These are phyloP conservation scores for Macrotus californicus DNA, from an alignment of 2,113 vertebrate species.

Conservation along the genomic window DNA sequence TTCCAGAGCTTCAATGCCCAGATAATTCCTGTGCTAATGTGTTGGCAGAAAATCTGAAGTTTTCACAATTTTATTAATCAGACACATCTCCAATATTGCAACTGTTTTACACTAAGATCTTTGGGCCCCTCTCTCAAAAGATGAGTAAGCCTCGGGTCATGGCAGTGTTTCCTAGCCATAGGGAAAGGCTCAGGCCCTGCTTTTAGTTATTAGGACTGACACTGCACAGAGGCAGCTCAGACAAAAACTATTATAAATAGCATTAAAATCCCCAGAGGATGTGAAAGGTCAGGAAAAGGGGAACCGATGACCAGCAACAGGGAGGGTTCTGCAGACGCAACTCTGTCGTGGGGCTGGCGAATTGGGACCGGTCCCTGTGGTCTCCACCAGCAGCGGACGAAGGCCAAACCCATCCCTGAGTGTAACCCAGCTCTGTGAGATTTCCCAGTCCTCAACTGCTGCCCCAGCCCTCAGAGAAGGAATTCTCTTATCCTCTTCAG, in stretches of 20 bases:
- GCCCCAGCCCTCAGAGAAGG: not conserved
- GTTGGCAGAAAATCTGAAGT: not conserved
- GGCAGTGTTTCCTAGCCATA: not conserved
- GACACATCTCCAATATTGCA: not conserved
- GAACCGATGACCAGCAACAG: not conserved
- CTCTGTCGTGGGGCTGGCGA: not conserved
- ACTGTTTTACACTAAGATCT: not conserved
- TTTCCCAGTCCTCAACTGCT: not conserved
- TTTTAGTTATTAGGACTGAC: not conserved
- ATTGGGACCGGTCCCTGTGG: not conserved
- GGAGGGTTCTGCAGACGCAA: not conserved
- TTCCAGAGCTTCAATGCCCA: not conserved
- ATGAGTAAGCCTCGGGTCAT: not conserved
- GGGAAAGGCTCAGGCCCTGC: not conserved
- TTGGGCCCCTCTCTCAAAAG: not conserved
- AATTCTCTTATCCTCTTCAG: not conserved
- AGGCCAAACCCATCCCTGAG: not conserved
- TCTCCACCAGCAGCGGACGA: not conserved
- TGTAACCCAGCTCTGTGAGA: not conserved
- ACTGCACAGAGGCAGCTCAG: not conserved
- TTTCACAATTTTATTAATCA: not conserved
- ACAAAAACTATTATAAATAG: not conserved
- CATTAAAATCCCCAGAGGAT: not conserved
- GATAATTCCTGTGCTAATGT: not conserved
- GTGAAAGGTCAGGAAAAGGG: not conserved